phyloP scores from a whole-genome alignment of 2,113 vertebrate genomes.

The Dicaeum eximium region DNA sequence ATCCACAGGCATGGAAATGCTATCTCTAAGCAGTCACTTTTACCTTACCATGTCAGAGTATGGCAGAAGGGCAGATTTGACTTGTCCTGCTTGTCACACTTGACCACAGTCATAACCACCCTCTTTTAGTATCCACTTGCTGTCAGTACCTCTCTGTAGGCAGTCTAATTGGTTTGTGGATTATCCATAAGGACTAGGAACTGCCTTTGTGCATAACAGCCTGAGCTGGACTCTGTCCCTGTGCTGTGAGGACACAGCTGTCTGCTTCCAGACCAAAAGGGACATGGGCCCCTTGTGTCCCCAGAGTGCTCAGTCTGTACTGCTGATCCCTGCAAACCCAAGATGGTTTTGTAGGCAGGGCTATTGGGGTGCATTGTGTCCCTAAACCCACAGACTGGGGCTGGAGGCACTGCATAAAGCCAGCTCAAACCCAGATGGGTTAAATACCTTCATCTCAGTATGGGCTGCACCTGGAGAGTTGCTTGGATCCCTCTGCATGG shows the following conservation, averaged over 20 bases:
- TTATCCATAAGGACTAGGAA: background rate
- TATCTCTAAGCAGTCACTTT: background rate
- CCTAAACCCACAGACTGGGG: background rate
- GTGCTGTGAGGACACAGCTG: background rate
- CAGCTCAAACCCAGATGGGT: background rate
- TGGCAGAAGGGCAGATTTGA: background rate
- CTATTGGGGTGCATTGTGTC: too few species aligned
- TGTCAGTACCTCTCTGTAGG: background rate
- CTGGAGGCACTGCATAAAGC: background rate
- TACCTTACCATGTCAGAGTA: background rate
- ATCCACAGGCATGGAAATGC: background rate
- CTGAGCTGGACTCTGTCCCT: background rate
- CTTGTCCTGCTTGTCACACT: background rate
- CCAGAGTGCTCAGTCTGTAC: background rate
- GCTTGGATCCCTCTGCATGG: fast-evolving
- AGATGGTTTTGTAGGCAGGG: background rate
- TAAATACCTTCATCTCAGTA: background rate
- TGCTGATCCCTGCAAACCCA: background rate
- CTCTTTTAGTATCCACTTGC: background rate
- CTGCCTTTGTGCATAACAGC: background rate
- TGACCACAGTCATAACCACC: background rate
- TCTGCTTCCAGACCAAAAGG: background rate
- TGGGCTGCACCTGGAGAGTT: background rate
- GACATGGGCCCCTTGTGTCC: fast-evolving
- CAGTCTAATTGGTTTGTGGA: background rate